Evolutionary conservation across 2,888 invertebrate species (phyloP).

Genomic region (Drosophila infuscata): DNA sequence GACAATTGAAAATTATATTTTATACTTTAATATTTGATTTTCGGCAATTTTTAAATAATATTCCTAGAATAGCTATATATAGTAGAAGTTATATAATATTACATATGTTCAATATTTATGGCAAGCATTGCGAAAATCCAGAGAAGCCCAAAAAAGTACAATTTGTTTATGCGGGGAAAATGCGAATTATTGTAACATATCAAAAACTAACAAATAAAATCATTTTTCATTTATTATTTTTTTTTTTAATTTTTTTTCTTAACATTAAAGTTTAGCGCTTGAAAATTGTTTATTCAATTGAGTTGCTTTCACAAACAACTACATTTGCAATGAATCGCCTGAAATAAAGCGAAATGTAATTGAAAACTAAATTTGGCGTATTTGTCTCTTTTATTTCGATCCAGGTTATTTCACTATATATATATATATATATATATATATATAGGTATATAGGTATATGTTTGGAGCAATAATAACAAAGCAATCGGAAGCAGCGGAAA

Average conservation of each 20-base stretch:
- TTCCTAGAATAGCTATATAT: background rate
- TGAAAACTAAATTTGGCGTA: conserved; percentile 24
- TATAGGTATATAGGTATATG: background rate
- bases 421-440: background rate
- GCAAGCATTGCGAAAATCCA: background rate
- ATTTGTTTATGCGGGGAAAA: background rate
- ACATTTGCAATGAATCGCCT: background rate
- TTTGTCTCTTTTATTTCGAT: conserved; percentile 27
- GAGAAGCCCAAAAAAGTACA: background rate
- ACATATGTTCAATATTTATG: background rate
- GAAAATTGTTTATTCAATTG: background rate
- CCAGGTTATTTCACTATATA: conserved; percentile 12
- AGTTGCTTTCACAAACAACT: background rate
- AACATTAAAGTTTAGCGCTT: background rate
- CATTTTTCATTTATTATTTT: background rate
- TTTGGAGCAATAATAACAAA: conserved; percentile 68
- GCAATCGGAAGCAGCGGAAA: conserved; percentile 77
- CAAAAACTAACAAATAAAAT: background rate
- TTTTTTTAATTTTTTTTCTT: too few species aligned
- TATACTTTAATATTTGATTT: background rate
- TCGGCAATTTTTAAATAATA: background rate
- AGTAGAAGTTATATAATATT: background rate
- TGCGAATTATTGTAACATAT: too few species aligned
- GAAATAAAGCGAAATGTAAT: conserved; percentile 5
- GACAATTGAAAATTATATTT: background rate